Percentiles rank a stretch among this genome's conserved stretches.
Conservation (phyloP, 2,888 invertebrate genomes). For the Taenaris catops region DNA sequence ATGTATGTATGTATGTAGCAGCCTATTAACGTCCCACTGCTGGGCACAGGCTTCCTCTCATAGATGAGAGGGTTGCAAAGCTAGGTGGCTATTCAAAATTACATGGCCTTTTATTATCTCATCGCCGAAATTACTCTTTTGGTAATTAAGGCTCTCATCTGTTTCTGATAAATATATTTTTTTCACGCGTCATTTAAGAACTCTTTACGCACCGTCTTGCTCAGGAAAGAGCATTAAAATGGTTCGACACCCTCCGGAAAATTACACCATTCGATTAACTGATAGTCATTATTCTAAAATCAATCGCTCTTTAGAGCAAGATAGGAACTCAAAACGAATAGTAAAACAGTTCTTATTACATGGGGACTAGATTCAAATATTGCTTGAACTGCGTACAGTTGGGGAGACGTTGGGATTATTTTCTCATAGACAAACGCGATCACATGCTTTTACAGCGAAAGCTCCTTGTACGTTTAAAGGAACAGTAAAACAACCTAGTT, state of each 20-base stretch:
- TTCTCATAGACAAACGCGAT: conserved; percentile 28
- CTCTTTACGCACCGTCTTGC: conserved; percentile 20
- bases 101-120: too few species aligned
- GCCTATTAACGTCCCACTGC: too few species aligned
- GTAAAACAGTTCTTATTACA: conserved; percentile 23
- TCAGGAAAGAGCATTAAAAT: conserved; percentile 25
- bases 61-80: too few species aligned
- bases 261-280: conserved; percentile 35
- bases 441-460: conserved; percentile 32
- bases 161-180: conserved; percentile 8
- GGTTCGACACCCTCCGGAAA: conserved; percentile 29
- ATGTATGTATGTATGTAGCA: too few species aligned
- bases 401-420: conserved; percentile 27
- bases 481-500: too few species aligned
- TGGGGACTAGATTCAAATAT: conserved; percentile 17
- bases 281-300: conserved; percentile 39
- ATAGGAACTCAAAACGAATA: conserved; percentile 22
- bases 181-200: conserved; percentile 19
- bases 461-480: too few species aligned
- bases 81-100: too few species aligned
- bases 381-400: conserved; percentile 13
- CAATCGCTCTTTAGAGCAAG: conserved; percentile 33
- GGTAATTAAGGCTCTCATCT: too few species aligned
- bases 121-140: too few species aligned
- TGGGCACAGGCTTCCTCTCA: too few species aligned